Base-by-base conservation (phyloP, 2,888 invertebrate species). In the Halocaridina rubra region DNA sequence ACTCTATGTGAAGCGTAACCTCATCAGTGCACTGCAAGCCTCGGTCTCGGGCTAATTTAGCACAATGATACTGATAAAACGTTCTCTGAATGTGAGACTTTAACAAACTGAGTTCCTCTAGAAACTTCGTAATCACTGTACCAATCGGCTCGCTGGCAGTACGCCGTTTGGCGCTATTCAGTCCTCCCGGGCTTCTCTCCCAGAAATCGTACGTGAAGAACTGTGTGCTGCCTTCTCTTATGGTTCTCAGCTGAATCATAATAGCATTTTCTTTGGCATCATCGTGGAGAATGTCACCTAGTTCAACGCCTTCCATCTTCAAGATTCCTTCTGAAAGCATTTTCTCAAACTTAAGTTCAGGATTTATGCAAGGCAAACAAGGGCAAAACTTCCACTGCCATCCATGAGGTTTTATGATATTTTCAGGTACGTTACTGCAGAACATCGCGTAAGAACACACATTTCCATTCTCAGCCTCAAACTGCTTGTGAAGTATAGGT, bases 331-430 rank as follows among this genome's bases (percentile, higher is more conserved):
- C 13, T 0, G 61, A 32, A 2, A 57, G 57, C 8, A 76, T 30
- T 5, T 76, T 76, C 29, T 76, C 76, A 59, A 59, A 76, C 22
- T 76, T 76, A 5, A 76, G 59, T 10, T 76, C 76, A 19, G 76
- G 76, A 59, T 76, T 76, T n/a, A 76, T 27, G 22, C 76, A 76
- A 3, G 76, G 76, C n/a, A 61, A 59, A 59, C 76, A 76, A 33
- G 59, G 53, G 32, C 76, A 76, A 7, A 57, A 57, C 30, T 76
- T 76, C 76, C 76, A 76, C 29, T 57, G 59, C 57, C 76, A 16
- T n/a, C 30, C 29, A 57, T 57, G 29, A 61, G 76, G 76, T 32
- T 76, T 76, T 0, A 61, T 10, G 19, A 76, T 32, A 59, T 59
- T 59, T 19, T 32, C 16, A 19, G 76, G 76, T 32, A 76, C 76